Conservation (phyloP, 2,888 invertebrate species). For the Conistra vaccinii region DNA sequence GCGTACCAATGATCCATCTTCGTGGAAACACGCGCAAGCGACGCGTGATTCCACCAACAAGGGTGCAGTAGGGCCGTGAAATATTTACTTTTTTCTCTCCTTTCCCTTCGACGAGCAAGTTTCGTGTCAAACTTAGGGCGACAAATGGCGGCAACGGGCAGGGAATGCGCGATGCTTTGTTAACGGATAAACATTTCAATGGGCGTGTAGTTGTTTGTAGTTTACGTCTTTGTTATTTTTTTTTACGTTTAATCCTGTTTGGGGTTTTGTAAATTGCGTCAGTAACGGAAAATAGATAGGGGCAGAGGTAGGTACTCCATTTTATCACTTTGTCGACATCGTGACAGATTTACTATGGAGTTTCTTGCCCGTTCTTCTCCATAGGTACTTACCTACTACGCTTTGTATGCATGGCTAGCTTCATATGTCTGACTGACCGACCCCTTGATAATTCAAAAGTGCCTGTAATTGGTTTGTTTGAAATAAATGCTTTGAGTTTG, state of each 20-base stretch:
- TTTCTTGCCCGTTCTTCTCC: too few relatives aligned
- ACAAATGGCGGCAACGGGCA: conserved; percentile 77
- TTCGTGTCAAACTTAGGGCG: conserved; percentile 84
- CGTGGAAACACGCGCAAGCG: conserved; percentile 87
- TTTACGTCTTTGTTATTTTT: conserved; percentile 49
- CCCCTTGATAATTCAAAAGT: too few relatives aligned
- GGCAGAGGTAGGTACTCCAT: not conserved
- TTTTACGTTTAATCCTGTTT: conserved; percentile 51
- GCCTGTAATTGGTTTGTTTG: too few relatives aligned
- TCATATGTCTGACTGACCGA: too few relatives aligned
- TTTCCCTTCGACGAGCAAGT: conserved; percentile 78
- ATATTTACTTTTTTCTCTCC: conserved; percentile 86
- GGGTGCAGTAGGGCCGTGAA: conserved; percentile 84
- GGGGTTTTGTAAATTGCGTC: conserved; percentile 14
- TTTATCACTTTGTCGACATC: not conserved
- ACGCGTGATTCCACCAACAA: conserved; percentile 90
- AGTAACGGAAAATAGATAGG: not conserved
- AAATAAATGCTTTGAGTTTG: too few relatives aligned
- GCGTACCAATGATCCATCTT: conserved; percentile 87
- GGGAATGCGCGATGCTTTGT: conserved; percentile 74
- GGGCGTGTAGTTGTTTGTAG: conserved; percentile 62
- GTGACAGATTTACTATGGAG: not conserved
- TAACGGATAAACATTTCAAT: conserved; percentile 72
- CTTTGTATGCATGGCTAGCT: too few relatives aligned
- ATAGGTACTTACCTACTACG: too few relatives aligned